Percentiles rank a stretch among this genome's conserved stretches.
These are phyloP conservation scores for Cyprinodon variegatus DNA, from an alignment of 2,113 vertebrate genomes.

Conservation along the genomic window DNA sequence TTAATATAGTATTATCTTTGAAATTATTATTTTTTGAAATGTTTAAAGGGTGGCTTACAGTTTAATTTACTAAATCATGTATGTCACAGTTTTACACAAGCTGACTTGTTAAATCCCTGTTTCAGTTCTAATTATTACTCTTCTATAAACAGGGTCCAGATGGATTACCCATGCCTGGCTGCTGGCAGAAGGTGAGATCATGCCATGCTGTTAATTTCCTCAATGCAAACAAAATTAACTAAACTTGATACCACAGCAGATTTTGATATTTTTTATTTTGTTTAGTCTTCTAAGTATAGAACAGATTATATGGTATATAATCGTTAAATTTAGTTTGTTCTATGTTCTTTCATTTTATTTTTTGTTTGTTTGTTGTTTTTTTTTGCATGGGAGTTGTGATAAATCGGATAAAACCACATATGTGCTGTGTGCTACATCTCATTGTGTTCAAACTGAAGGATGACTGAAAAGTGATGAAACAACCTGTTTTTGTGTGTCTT, in stretches of 20 bases:
- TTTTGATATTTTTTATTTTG: background rate
- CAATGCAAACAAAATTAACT: background rate
- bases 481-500: slow-evolving; percentile 52
- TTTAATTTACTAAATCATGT: background rate
- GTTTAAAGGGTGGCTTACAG: background rate
- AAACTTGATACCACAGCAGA: background rate
- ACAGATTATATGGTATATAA: background rate
- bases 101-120: background rate
- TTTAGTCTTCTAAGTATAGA: too few species aligned
- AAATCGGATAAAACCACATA: background rate
- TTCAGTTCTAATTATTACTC: slow-evolving; percentile 37
- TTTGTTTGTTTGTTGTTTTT: slow-evolving; percentile 15
- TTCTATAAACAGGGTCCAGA: slow-evolving; percentile 88
- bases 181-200: slow-evolving; percentile 96
- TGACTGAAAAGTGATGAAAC: slow-evolving; percentile 25
- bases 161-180: slow-evolving; percentile 98
- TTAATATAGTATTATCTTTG: background rate
- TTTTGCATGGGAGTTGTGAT: slow-evolving; percentile 52
- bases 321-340: slow-evolving; percentile 14
- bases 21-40: background rate
- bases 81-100: background rate
- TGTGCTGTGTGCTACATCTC: slow-evolving; percentile 3
- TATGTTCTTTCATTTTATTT: background rate
- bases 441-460: slow-evolving; percentile 15
- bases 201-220: background rate